Conservation (phyloP, 2,113 vertebrate genomes). For the Anthoscopus minutus region DNA sequence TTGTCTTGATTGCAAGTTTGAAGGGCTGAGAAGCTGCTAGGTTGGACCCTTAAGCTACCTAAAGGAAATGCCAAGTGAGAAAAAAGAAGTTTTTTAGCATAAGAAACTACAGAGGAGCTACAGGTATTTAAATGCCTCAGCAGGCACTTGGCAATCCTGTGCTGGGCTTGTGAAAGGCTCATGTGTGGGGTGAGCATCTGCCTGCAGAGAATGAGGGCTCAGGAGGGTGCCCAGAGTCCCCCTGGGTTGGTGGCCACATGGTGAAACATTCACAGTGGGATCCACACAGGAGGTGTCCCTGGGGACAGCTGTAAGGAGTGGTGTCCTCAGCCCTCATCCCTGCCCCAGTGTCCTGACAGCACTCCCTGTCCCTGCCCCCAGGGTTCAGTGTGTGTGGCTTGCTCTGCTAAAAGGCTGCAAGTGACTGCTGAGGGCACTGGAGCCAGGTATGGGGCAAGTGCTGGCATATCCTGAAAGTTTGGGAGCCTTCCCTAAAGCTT, state of each 20-base stretch:
- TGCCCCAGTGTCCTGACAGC: not conserved
- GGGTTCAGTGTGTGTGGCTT: not conserved
- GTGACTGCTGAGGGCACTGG: not conserved
- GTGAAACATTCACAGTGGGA: not conserved
- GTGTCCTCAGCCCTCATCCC: not conserved
- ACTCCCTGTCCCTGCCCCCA: accelerated
- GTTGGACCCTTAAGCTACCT: not conserved
- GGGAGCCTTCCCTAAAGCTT: not conserved
- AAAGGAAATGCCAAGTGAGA: not conserved
- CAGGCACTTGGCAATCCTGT: not conserved
- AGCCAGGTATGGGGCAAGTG: not conserved
- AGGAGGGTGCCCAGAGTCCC: accelerated
- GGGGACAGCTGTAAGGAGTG: not conserved
- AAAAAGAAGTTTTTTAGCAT: not conserved
- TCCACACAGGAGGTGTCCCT: not conserved
- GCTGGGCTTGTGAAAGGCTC: not conserved
- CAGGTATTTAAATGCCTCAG: not conserved
- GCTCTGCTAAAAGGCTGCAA: not conserved
- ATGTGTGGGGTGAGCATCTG: too few species aligned
- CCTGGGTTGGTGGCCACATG: accelerated
- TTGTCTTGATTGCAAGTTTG: not conserved
- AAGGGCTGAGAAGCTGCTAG: not conserved
- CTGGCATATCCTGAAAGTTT: not conserved
- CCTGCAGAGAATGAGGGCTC: too few species aligned
- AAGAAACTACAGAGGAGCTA: not conserved